Base-by-base conservation (phyloP, 2,797 vertebrate species). In the Silurus lanzhouensis region DNA sequence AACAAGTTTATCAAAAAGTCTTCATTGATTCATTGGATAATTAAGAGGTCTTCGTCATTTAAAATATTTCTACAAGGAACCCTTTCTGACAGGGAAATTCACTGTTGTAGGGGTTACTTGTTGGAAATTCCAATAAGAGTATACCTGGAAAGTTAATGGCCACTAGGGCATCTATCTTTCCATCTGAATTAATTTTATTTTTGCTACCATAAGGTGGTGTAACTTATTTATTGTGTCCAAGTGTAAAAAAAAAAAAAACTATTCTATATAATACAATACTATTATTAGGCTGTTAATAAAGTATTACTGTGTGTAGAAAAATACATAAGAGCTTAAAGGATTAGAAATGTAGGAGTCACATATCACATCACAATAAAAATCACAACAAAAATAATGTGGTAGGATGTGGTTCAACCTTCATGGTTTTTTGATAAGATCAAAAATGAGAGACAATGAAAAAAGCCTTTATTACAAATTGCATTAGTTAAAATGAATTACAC, bases 301-400 rank as follows among this genome's bases (percentile, higher is more conserved):
- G 25, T 74, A 74, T 74, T 52, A 74, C n/a, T 25, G 7, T 84
- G 63, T 84, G 48, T 68, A 58, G 31, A 17, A 60, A 38, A 60
- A 44, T 38, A 61, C 19, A 13, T 38, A 38, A 38, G 0, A 38
- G 38, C 38, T 38, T 38, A 38, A 38, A 38, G 38, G 38, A 38
- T 38, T 38, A 38, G 38, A 5, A 38, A 38, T 38, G 38, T 38
- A 38, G 38, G 38, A 38, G 38, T 38, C 38, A 38, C 38, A 38
- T 38, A 38, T 38, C 38, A 38, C 38, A 38, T 38, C 38, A 38
- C 38, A 38, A 38, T 38, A 38, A 38, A 38, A 38, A 38, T 38
- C 3, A 38, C 38, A 38, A 38, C 38, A 38, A 38, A 38, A 38
- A 38, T 4, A 38, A 38, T 4, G 38, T 38, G 38, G 38, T 38